Evolutionary conservation across 2,797 vertebrate genomes (phyloP).

Genomic region (Gouania willdenowi): DNA sequence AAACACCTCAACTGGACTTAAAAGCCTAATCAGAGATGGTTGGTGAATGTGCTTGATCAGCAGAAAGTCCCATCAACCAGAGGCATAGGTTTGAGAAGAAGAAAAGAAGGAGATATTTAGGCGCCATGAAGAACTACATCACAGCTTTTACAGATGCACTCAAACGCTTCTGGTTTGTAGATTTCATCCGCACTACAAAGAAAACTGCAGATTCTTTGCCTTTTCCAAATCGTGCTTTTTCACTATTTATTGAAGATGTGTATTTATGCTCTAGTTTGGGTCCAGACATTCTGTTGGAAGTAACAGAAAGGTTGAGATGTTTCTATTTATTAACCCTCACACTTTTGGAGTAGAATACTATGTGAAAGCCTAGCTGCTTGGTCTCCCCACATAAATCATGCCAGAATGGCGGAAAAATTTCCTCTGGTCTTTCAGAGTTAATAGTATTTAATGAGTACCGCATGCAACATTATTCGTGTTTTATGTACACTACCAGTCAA

Average conservation of each 20-base stretch:
- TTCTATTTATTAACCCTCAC: no score
- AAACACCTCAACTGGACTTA: conserved; percentile 64
- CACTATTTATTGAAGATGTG: no score
- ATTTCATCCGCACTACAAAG: conserved; percentile 18
- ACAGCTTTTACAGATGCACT: conserved; percentile 14
- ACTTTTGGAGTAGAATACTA: no score
- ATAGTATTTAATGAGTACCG: conserved; percentile 45
- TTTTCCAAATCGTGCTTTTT: no score
- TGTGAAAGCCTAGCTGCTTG: conserved; percentile 27
- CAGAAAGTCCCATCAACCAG: conserved; percentile 40
- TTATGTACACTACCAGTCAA: no score
- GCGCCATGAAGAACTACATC: conserved; percentile 15
- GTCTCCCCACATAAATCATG: conserved; percentile 21
- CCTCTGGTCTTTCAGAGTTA: conserved; percentile 45
- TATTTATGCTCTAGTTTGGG: no score
- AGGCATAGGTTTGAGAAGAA: conserved; percentile 19
- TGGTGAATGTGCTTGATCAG: conserved; percentile 48
- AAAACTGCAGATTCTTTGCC: not conserved
- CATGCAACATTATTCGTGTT: no score
- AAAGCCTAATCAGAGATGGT: conserved; percentile 47
- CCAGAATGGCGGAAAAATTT: conserved; percentile 47
- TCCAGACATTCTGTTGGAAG: no score
- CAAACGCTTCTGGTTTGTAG: conserved; percentile 15
- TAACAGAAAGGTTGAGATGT: no score
- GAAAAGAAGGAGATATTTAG: conserved; percentile 19